phyloP scores from a whole-genome alignment of 92 coral and sea anemone genomes.

The Metridium senile region DNA sequence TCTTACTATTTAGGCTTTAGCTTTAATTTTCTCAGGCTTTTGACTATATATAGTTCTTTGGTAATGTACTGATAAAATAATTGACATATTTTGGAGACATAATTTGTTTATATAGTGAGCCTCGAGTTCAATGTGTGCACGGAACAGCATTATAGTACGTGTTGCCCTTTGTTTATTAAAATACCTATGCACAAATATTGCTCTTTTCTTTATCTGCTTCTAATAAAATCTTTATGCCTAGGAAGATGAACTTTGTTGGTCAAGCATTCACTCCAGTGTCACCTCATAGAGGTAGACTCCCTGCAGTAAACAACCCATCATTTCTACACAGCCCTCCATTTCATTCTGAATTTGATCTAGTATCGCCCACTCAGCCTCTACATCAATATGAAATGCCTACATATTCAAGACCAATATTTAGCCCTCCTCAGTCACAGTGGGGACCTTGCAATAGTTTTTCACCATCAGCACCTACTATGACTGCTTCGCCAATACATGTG shows the following conservation, averaged over 20 bases:
- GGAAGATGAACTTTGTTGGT: not conserved
- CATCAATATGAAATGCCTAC: not conserved
- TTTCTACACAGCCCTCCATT: not conserved
- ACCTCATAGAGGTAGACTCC: not conserved
- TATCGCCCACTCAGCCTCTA: not conserved
- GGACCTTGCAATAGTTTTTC: not conserved
- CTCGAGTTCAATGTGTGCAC: too few relatives aligned
- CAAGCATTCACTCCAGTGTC: not conserved
- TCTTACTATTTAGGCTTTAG: too few relatives aligned
- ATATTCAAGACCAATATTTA: slow-evolving; percentile 4
- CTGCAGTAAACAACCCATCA: not conserved
- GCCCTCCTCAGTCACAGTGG: not conserved
- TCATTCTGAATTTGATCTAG: not conserved
- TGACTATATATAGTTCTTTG: too few relatives aligned
- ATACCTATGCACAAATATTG: too few relatives aligned
- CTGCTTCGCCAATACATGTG: not conserved
- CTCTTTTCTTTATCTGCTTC: not conserved
- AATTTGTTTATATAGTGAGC: too few relatives aligned
- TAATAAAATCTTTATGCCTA: not conserved
- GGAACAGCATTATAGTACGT: too few relatives aligned
- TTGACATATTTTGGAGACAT: too few relatives aligned
- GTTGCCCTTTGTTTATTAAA: too few relatives aligned
- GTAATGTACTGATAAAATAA: too few relatives aligned
- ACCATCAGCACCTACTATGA: not conserved
- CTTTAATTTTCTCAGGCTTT: too few relatives aligned